Percentiles rank a stretch among this genome's conserved stretches.
Conservation (phyloP, 2,113 vertebrate species). For the Perca schrenkii region DNA sequence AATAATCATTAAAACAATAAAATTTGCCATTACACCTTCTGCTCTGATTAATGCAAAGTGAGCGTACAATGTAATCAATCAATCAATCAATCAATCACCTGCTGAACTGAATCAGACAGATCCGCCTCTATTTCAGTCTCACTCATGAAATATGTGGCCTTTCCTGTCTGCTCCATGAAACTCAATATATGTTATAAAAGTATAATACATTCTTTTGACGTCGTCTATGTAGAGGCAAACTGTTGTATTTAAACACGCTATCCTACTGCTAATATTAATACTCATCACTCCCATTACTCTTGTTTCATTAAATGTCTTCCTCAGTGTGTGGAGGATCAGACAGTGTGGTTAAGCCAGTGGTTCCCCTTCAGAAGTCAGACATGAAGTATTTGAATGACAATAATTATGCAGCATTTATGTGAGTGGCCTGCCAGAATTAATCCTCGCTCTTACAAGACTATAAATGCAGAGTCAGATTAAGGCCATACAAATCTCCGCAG, state of each 20-base stretch:
- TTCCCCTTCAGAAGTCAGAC: constrained; percentile 33
- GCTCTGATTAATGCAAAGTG: neutral
- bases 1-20: too few relatives aligned
- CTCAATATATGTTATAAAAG: neutral
- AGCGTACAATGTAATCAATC: neutral
- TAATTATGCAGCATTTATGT: constrained; percentile 67
- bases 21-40: neutral
- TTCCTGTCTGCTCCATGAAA: neutral
- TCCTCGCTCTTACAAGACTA: constrained; percentile 57
- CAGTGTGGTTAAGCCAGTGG: constrained; percentile 16
- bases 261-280: neutral
- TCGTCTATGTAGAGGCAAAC: neutral
- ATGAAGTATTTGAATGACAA: constrained; percentile 58
- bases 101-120: neutral
- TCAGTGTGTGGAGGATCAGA: constrained; percentile 18
- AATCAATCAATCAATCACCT: neutral
- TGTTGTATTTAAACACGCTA: neutral
- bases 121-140: neutral
- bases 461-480: constrained; percentile 70
- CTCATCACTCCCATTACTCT: constrained; percentile 9
- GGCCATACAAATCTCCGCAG: constrained; percentile 56
- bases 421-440: constrained; percentile 63
- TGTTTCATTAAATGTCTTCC: constrained; percentile 37
- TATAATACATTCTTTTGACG: neutral
- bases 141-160: neutral